Conservation (phyloP, 1,140 invertebrate species). For the Cydia splendana region DNA sequence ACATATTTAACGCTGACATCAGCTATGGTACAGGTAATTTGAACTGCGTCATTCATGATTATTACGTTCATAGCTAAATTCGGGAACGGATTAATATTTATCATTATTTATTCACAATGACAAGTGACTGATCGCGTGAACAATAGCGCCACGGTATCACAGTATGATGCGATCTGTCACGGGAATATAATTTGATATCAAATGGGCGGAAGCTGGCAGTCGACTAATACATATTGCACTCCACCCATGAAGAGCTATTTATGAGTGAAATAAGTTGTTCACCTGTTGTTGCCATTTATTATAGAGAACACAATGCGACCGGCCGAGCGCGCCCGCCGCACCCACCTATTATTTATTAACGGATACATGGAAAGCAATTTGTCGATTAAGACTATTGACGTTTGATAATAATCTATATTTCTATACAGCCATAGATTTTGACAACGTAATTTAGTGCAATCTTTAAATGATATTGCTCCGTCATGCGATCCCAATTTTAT, state of each 20-base stretch:
- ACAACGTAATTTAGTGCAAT: constrained; percentile 19
- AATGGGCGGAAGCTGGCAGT: constrained; percentile 68
- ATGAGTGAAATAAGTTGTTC: constrained; percentile 79
- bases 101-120: neutral
- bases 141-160: constrained; percentile 23
- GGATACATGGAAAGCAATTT: constrained; percentile 62
- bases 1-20: constrained; percentile 70
- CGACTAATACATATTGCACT: constrained; percentile 73
- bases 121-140: neutral
- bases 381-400: constrained; percentile 39
- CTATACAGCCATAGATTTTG: neutral
- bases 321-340: constrained; percentile 64
- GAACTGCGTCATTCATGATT: constrained; percentile 11
- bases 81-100: constrained; percentile 25
- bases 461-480: constrained; percentile 7
- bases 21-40: constrained; percentile 52
- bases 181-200: constrained; percentile 58
- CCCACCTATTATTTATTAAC: constrained; percentile 68
- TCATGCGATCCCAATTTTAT: constrained; percentile 39
- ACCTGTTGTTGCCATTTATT: constrained; percentile 79
- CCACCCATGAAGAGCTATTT: constrained; percentile 75
- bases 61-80: constrained; percentile 21
- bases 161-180: constrained; percentile 53
- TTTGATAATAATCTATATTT: neutral
- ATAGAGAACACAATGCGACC: constrained; percentile 69